Percentiles rank a stretch among this genome's conserved stretches.
phyloP scores from a whole-genome alignment of 1,140 invertebrate species.

The Hyles vespertilio region DNA sequence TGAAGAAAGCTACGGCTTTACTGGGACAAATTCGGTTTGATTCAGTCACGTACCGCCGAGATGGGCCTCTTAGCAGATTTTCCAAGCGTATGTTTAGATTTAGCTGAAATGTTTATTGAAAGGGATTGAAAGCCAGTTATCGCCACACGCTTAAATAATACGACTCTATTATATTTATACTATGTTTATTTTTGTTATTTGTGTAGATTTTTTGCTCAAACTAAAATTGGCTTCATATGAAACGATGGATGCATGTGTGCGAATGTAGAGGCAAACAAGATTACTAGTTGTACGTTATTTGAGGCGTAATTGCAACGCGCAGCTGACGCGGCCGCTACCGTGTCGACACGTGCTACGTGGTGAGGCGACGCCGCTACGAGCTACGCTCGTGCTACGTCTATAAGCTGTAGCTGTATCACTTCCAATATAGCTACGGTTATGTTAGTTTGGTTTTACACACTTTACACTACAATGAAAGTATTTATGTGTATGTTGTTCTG shows the following conservation, averaged over 20 bases:
- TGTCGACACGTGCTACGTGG: constrained; percentile 43
- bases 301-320: constrained; percentile 55
- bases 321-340: constrained; percentile 42
- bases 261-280: constrained; percentile 43
- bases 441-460: no score
- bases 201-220: background rate
- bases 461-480: no score
- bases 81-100: constrained; percentile 55
- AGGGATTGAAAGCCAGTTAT: constrained; percentile 31
- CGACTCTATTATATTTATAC: background rate
- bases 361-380: constrained; percentile 22
- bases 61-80: constrained; percentile 68
- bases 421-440: no score
- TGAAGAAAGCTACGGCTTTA: constrained; percentile 64
- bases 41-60: constrained; percentile 62
- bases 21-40: constrained; percentile 67
- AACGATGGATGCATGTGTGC: background rate
- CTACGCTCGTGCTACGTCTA: constrained; percentile 28
- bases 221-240: background rate
- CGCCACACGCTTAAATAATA: no score
- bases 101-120: constrained; percentile 55
- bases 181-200: constrained; percentile 4
- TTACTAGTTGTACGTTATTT: constrained; percentile 57
- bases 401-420: constrained; percentile 1
- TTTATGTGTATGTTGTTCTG: no score